Percentiles rank a stretch among this genome's conserved stretches.
Evolutionary conservation across 2,113 vertebrate genomes (phyloP).

Genomic region (Leptobrachium leishanense): DNA sequence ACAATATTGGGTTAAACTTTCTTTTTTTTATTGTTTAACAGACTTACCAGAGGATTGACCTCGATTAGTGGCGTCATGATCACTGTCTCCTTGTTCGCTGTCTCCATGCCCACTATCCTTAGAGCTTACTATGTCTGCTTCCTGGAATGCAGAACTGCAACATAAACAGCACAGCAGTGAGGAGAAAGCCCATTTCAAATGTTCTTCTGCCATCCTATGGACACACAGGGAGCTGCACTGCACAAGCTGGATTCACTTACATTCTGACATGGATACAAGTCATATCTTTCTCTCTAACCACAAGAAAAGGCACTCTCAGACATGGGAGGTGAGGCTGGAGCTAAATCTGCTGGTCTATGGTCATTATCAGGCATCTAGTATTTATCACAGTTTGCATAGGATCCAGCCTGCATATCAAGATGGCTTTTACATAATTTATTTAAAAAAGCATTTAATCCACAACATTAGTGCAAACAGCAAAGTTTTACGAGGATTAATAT

Average conservation of each 20-base stretch:
- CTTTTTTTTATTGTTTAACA: conserved; percentile 40
- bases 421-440: neutral
- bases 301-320: conserved; percentile 8
- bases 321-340: neutral
- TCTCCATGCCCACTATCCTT: conserved; percentile 98
- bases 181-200: conserved; percentile 60
- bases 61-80: conserved; percentile 96
- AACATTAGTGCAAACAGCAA: neutral
- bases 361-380: neutral
- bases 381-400: neutral
- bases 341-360: neutral
- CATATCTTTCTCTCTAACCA: conserved; percentile 30
- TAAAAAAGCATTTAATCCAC: neutral
- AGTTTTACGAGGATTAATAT: neutral
- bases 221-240: conserved; percentile 66
- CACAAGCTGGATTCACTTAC: neutral
- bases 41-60: conserved; percentile 92
- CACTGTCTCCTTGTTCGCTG: conserved; percentile 98
- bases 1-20: neutral
- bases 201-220: conserved; percentile 80
- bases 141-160: conserved; percentile 93
- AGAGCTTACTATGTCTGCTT: conserved; percentile 96
- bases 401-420: neutral
- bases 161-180: conserved; percentile 55
- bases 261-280: conserved; percentile 13